Evolutionary conservation across 2,797 vertebrate genomes (phyloP).

Genomic region (Nannoperca australis): DNA sequence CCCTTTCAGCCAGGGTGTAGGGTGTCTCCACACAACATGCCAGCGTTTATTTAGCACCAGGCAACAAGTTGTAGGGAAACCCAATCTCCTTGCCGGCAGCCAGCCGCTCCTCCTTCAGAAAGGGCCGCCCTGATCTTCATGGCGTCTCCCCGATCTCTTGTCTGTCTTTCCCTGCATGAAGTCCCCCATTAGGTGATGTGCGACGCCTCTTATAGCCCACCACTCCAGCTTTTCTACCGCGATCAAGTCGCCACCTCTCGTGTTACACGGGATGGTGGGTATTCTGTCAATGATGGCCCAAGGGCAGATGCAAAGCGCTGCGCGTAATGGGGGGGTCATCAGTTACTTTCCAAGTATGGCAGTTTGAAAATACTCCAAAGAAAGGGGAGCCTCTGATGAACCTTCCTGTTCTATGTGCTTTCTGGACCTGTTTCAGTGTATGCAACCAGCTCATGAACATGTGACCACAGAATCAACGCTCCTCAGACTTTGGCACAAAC

Average conservation of each 20-base stretch:
- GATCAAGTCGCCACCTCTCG: slow-evolving; percentile 59
- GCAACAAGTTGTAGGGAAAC: slow-evolving; percentile 84
- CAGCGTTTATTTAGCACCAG: slow-evolving; percentile 85
- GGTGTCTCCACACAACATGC: slow-evolving; percentile 82
- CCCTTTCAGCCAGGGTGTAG: slow-evolving; percentile 79
- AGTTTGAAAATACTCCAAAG: slow-evolving; percentile 69
- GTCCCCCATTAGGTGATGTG: slow-evolving; percentile 61
- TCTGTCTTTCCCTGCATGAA: slow-evolving; percentile 68
- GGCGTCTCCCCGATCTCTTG: slow-evolving; percentile 65
- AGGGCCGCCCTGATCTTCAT: slow-evolving; percentile 63
- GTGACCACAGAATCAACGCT: slow-evolving; percentile 20
- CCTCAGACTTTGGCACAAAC: not conserved
- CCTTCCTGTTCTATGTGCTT: slow-evolving; percentile 37
- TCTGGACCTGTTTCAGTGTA: slow-evolving; percentile 48
- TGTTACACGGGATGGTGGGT: slow-evolving; percentile 65
- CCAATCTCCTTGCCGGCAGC: slow-evolving; percentile 73
- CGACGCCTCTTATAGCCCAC: slow-evolving; percentile 62
- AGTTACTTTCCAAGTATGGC: slow-evolving; percentile 59
- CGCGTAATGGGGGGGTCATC: slow-evolving; percentile 49
- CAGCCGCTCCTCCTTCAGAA: slow-evolving; percentile 64
- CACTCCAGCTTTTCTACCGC: slow-evolving; percentile 40
- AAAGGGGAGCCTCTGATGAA: slow-evolving; percentile 53
- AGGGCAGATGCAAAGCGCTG: slow-evolving; percentile 67
- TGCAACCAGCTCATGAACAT: slow-evolving; percentile 44
- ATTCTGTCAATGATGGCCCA: slow-evolving; percentile 69